Conservation (phyloP, 2,888 invertebrate species). For the Nephrotoma flavescens region DNA sequence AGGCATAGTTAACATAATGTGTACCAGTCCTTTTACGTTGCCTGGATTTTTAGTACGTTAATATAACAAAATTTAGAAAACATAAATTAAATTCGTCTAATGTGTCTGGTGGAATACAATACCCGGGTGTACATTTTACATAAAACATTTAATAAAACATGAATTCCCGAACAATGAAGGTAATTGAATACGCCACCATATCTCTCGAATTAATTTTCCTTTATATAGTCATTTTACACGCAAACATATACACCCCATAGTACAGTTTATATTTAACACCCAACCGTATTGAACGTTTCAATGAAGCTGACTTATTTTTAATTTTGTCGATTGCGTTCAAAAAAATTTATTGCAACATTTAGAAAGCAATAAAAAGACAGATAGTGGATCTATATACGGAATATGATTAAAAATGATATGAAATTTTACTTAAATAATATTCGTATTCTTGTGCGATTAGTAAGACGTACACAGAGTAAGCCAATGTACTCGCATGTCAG, state of each 20-base stretch:
- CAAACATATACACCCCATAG: too few species aligned
- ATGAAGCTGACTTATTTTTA: not conserved
- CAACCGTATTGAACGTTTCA: not conserved
- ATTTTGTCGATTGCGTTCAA: not conserved
- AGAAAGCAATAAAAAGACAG: not conserved
- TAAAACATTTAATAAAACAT: not conserved
- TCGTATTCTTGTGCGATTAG: not conserved
- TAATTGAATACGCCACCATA: too few species aligned
- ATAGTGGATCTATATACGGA: not conserved
- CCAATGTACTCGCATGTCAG: not conserved
- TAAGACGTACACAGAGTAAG: not conserved
- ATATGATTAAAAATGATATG: not conserved
- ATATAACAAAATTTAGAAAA: too few species aligned
- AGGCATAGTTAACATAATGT: too few species aligned
- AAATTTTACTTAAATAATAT: not conserved
- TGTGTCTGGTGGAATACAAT: too few species aligned
- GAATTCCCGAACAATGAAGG: too few species aligned
- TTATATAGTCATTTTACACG: too few species aligned
- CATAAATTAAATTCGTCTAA: too few species aligned
- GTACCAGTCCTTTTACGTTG: too few species aligned
- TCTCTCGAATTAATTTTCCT: too few species aligned
- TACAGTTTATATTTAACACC: not conserved
- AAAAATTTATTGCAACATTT: not conserved
- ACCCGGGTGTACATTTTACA: not conserved
- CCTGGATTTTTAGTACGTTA: too few species aligned